These are phyloP conservation scores for Cyrtodaria siliqua DNA, from an alignment of 2,888 invertebrate genomes.

Conservation along the genomic window DNA sequence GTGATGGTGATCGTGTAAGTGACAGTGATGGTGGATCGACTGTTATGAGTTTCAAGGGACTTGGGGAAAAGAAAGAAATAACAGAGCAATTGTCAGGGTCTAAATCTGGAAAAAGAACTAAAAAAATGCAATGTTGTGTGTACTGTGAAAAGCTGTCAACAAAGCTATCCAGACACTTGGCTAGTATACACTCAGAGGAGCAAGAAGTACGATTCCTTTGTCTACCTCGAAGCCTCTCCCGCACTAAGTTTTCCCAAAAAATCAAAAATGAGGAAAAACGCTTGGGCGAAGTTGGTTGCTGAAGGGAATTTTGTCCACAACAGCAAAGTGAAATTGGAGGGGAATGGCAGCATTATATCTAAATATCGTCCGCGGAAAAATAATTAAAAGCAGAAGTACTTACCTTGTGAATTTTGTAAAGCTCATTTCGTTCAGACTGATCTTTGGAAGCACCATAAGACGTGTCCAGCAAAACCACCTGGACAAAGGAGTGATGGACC, in stretches of 20 bases:
- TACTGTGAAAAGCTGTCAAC: slow-evolving; percentile 31
- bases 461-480: background rate
- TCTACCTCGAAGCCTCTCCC: no score
- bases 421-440: background rate
- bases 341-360: background rate
- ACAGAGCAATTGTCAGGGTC: background rate
- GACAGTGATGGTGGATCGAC: no score
- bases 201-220: slow-evolving; percentile 36
- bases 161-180: slow-evolving; percentile 38
- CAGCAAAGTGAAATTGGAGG: background rate
- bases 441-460: slow-evolving; percentile 8
- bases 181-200: slow-evolving; percentile 30
- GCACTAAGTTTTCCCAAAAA: no score
- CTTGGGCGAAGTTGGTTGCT: background rate
- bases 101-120: slow-evolving; percentile 13
- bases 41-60: no score
- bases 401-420: slow-evolving; percentile 9
- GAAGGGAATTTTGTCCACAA: background rate
- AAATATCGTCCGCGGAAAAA: background rate
- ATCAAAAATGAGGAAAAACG: background rate
- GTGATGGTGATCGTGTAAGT: no score
- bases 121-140: slow-evolving; percentile 37
- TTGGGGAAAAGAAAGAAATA: no score
- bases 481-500: slow-evolving; percentile 18
- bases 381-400: background rate